Evolutionary conservation across 2,888 invertebrate species (phyloP).

Genomic region (Drosophila cracens): DNA sequence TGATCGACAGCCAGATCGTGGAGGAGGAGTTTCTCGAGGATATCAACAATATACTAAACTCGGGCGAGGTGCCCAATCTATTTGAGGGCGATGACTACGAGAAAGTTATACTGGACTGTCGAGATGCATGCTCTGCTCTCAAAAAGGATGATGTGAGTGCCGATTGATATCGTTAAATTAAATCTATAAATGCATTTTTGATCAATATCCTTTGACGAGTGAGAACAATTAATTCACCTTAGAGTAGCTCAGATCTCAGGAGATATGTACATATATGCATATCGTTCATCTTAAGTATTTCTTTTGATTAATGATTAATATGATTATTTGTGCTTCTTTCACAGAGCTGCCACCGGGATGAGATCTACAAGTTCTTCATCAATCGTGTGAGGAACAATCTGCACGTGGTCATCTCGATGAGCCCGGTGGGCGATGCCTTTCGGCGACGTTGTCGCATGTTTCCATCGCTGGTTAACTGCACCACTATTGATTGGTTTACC

Average conservation of each 20-base stretch:
- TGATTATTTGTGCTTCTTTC: neutral
- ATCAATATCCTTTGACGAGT: neutral
- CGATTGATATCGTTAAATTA: neutral
- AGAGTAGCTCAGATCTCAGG: neutral
- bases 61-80: constrained; percentile 96
- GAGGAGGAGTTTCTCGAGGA: constrained; percentile 96
- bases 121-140: constrained; percentile 88
- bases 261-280: neutral
- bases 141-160: constrained; percentile 52
- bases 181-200: neutral
- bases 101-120: constrained; percentile 91
- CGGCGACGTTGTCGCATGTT: constrained; percentile 96
- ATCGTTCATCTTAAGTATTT: neutral
- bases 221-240: neutral
- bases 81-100: constrained; percentile 95
- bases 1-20: constrained; percentile 96
- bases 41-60: constrained; percentile 95
- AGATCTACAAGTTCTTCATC: constrained; percentile 94
- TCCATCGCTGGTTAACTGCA: constrained; percentile 96
- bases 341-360: constrained; percentile 89
- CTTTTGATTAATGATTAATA: neutral
- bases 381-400: constrained; percentile 92
- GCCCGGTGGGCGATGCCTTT: constrained; percentile 95
- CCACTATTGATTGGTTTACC: constrained; percentile 97
- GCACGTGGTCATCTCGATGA: constrained; percentile 95